Evolutionary conservation across 2,113 vertebrate genomes (phyloP), one percentile per base, ranked within the genome.

Genomic region (Sebastes fasciatus): DNA sequence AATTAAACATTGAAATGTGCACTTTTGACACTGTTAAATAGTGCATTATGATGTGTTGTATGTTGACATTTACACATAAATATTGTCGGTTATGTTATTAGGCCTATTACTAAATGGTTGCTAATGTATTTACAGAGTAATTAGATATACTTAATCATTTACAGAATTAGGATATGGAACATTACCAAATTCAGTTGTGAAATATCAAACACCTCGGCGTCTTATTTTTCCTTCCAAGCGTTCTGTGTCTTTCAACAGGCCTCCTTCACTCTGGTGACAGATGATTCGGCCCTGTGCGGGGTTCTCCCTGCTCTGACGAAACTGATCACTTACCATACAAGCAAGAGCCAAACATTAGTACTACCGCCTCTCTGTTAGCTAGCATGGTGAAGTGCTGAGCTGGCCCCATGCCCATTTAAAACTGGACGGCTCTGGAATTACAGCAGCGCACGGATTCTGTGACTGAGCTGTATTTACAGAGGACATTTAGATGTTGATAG

Each of bases 381-480:
- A 62, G 86, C 85, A 78, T 82, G 83, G 83, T 12, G 84, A 87
- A 93, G 93, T 92, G 91, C 89, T 82, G 74, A 45, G 6, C 88
- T 95, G 94, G 94, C 91, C n/a, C 10, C 0, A 0, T 58, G 91
- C 93, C 94, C 84, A 8, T 54, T 84, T 81, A 23, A 86, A 83
- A 73, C 90, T 65, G 87, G 55, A 65, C 61, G 26, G 55, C 84
- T 89, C 85, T 93, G 92, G 91, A 93, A 84, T 92, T 86, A 93
- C 86, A 93, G 84, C 80, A 65, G 63, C 83, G 86, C 48, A 13
- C 75, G 77, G 85, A 82, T 89, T 86, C 89, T 85, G 85, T 92
- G 90, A 89, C 91, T 87, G 90, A 91, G 88, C 82, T 90, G 86
- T 93, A 91, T 93, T 94, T 94, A 93, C 92, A 92, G 84, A 81